phyloP scores from a whole-genome alignment of 2,888 invertebrate genomes.

The Mongoloraphidia duomilia region DNA sequence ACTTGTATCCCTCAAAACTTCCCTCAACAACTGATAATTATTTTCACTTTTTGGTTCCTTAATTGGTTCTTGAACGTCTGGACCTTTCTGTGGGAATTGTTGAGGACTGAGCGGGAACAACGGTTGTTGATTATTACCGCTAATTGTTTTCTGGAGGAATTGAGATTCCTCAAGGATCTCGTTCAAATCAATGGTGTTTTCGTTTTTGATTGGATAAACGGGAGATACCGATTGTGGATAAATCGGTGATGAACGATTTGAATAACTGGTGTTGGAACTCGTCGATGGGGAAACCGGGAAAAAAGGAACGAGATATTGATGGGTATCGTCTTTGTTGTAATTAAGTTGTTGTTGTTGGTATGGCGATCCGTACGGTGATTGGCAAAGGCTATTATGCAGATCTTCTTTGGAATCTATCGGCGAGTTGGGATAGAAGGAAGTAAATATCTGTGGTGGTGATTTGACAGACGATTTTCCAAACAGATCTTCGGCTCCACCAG shows the following conservation, averaged over 20 bases:
- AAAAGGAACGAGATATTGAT: conserved; percentile 33
- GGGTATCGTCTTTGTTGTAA: conserved; percentile 37
- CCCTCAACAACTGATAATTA: conserved; percentile 63
- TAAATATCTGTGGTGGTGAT: conserved; percentile 24
- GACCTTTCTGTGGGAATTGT: conserved; percentile 24
- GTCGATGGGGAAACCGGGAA: conserved; percentile 38
- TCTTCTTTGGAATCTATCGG: conserved; percentile 23
- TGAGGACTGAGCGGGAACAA: background rate
- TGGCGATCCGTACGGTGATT: conserved; percentile 23
- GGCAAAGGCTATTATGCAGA: conserved; percentile 30
- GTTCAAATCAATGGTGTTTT: conserved; percentile 46
- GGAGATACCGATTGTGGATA: conserved; percentile 19
- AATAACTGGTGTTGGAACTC: conserved; percentile 39
- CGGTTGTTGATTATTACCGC: no score
- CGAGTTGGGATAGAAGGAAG: conserved; percentile 24
- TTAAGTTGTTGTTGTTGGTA: conserved; percentile 11
- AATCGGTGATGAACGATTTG: conserved; percentile 39
- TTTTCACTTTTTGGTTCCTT: conserved; percentile 27
- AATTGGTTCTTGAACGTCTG: conserved; percentile 19
- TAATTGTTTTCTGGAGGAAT: conserved; percentile 26
- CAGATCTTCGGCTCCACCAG: conserved; percentile 33
- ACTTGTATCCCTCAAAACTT: conserved; percentile 69
- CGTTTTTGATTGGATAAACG: conserved; percentile 32
- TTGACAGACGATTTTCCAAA: conserved; percentile 7
- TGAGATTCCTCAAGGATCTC: conserved; percentile 43